Conservation (phyloP, 2,797 vertebrate species). For the Otolemur crassicaudatus region DNA sequence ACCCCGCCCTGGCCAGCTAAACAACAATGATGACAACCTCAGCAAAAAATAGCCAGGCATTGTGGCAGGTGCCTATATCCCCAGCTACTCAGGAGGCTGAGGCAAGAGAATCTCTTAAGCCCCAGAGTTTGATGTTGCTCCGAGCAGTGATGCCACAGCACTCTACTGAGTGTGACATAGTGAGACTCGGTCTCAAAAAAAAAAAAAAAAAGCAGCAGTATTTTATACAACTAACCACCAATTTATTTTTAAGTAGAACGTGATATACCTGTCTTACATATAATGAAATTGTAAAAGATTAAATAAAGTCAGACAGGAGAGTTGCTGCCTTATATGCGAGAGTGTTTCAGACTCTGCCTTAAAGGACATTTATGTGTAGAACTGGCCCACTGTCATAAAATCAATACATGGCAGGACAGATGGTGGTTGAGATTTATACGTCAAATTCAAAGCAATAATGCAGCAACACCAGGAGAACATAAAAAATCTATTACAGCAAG, state of each 20-base stretch:
- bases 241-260: not conserved
- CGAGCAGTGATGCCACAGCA: too few species aligned
- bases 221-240: not conserved
- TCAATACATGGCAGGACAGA: not conserved
- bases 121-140: too few species aligned
- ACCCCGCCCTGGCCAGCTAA: too few species aligned
- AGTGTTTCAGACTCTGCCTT: not conserved
- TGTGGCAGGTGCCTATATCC: too few species aligned
- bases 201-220: not conserved
- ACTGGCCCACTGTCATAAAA: not conserved
- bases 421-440: not conserved
- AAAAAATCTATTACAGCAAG: not conserved
- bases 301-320: not conserved
- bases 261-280: not conserved
- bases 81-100: too few species aligned
- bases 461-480: not conserved
- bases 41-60: too few species aligned
- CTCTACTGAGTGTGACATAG: too few species aligned
- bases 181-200: too few species aligned
- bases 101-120: too few species aligned
- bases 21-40: too few species aligned
- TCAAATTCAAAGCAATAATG: not conserved
- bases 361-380: not conserved
- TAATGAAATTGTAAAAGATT: not conserved
- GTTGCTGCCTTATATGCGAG: not conserved